Base-by-base conservation (phyloP, 1,140 invertebrate species). In the Eurosta solidaginis region DNA sequence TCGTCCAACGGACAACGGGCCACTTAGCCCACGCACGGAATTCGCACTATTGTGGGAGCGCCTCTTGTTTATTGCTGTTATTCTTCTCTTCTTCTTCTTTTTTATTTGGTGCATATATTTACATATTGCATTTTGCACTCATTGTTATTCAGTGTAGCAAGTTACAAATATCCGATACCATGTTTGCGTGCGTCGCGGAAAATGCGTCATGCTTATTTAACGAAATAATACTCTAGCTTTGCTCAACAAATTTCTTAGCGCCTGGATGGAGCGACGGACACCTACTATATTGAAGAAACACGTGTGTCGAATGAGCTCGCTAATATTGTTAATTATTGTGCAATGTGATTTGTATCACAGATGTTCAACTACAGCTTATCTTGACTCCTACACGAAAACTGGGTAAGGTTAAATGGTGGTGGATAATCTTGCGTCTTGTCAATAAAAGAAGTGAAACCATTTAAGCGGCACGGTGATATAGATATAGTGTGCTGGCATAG, bases 121-220 rank as follows among this genome's bases (percentile, higher is more conserved):
- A 20, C 59, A 20, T 40, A 33, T 10, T 33, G 59, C 36, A 68
- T 20, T 42, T 68, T 20, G 59, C 59, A 68, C 59, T 68, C 36
- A 68, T 68, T 68, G 59, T 68, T 33, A 68, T 68, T 68, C 59
- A 40, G 59, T 68, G 59, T 68, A 40, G 59, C 29, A 68, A 68
- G 59, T 68, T 68, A 68, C n/a, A n/a, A n/a, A n/a, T 68, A 20
- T 29, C 33, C 59, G 3, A 40, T 33, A 33, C 59, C 20, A 40
- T 42, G 33, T 52, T 17, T 52, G 36, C 40, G n/a, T 40, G 5
- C 14, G 12, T 59, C 14, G 54, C 17, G 27, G 22, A 59, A 14
- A 29, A 7, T 42, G 59, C 59, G 33, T 68, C 59, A 68, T 33
- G n/a, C 29, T n/a, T 36, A 12, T 36, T 29, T 36, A 40, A 20